These are phyloP conservation scores for Formica exsecta DNA, from an alignment of 1,140 invertebrate genomes.

Conservation along the genomic window DNA sequence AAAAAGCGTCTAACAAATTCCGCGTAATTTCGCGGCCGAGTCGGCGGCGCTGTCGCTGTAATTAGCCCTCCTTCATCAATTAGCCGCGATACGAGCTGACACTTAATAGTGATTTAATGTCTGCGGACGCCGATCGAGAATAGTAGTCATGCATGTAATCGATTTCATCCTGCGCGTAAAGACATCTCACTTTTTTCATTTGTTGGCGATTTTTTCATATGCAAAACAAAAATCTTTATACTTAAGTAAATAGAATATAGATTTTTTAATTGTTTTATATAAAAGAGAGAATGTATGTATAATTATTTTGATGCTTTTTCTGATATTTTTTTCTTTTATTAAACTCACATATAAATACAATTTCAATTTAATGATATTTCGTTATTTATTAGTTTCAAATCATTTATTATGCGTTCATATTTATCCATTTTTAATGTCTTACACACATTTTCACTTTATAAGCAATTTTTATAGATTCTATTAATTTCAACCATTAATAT, in stretches of 20 bases:
- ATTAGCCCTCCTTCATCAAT: slow-evolving; percentile 77
- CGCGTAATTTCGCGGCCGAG: slow-evolving; percentile 74
- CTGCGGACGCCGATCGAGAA: slow-evolving; percentile 67
- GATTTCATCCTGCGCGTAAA: slow-evolving; percentile 35
- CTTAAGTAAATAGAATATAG: background rate
- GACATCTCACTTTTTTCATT: slow-evolving; percentile 17
- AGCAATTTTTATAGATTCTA: background rate
- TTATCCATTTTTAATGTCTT: background rate
- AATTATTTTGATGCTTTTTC: background rate
- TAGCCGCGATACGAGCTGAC: slow-evolving; percentile 73
- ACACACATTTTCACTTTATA: background rate
- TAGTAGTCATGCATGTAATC: slow-evolving; percentile 18
- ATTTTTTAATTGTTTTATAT: background rate
- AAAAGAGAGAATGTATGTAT: background rate
- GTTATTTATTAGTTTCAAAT: background rate
- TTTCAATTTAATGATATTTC: slow-evolving; percentile 8
- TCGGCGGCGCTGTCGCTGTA: slow-evolving; percentile 64
- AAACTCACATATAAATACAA: background rate
- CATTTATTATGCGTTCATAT: background rate
- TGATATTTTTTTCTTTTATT: background rate
- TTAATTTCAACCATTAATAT: background rate
- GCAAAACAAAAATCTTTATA: background rate
- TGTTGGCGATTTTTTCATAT: slow-evolving; percentile 3
- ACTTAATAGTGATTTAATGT: slow-evolving; percentile 79
- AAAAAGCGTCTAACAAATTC: slow-evolving; percentile 76